Evolutionary conservation across 2,888 invertebrate genomes (phyloP), one percentile per base, ranked within the genome.

Genomic region (Campaea margaritaria): DNA sequence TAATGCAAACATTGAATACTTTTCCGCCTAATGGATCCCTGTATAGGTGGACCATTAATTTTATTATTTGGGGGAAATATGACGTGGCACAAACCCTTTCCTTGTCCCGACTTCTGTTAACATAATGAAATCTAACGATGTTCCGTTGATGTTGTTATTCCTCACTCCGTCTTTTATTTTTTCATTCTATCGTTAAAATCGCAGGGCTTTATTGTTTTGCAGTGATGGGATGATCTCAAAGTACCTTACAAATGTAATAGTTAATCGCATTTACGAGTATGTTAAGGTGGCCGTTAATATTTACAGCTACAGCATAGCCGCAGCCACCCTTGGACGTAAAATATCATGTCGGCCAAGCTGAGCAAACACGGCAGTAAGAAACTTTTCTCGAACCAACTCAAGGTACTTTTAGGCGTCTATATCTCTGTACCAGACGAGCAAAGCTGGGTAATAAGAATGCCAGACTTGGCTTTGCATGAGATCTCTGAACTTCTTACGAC

Each of bases 91-190:
- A 71, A 79, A 83, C 75, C 79, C 75, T 82, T 81, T 76, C 79
- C 46, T 54, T 65, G 69, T 64, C 70, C 72, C 74, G 70, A 73
- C 73, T 75, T 70, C 71, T 76, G 73, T 75, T 76, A 76, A 73
- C 69, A 67, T 80, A 79, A 79, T 84, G 76, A 82, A 85, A 85
- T 82, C 78, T 80, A 83, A 82, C 76, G 79, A 82, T 83, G 75
- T 64, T 74, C 70, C 65, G 44, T 69, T 74, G 69, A 75, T 79
- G 76, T 74, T 66, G 69, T 73, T 74, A 72, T 67, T 71, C 69
- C 58, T 55, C 55, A 54, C 64, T 62, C 45, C 53, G 47, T 52
- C 38, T 59, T 58, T 62, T 46, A 21, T 21, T 21, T 21, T 54
- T 62, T 60, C 44, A 53, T 47, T 55, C 27, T 28, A 36, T 28